A percentile compares a stretch with the other conserved stretches of the same genome.
These are phyloP conservation scores for Sphenodon punctatus DNA, from an alignment of 2,797 vertebrate genomes.

Conservation along the genomic window DNA sequence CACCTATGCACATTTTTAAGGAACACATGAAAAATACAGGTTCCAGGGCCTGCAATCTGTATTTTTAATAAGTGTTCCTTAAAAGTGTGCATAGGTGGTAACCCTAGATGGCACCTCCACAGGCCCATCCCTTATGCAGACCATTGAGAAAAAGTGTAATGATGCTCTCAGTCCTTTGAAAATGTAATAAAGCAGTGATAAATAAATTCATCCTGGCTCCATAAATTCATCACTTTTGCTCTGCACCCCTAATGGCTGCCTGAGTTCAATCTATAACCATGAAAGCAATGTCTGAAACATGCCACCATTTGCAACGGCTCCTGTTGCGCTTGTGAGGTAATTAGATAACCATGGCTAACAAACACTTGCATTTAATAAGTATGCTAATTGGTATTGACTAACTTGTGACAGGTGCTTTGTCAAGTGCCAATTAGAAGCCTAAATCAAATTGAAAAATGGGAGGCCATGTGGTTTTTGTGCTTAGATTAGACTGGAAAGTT, in stretches of 20 bases:
- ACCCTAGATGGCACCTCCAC: neutral
- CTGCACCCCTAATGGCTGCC: neutral
- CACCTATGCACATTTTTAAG: too few relatives aligned
- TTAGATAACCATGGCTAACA: slow-evolving; percentile 39
- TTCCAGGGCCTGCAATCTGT: too few relatives aligned
- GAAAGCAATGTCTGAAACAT: rapidly evolving
- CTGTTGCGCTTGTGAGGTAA: slow-evolving; percentile 12
- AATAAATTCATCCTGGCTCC: neutral
- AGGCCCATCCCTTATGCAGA: neutral
- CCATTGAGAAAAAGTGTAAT: rapidly evolving
- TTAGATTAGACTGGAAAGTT: neutral
- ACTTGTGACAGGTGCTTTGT: slow-evolving; percentile 28
- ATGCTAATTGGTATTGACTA: slow-evolving; percentile 69
- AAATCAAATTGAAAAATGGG: neutral
- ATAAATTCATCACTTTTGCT: neutral
- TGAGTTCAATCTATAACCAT: neutral
- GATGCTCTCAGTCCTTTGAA: neutral
- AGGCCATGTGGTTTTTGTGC: neutral
- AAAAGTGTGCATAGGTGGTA: too few relatives aligned
- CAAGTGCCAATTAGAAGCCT: slow-evolving; percentile 37
- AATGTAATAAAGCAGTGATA: neutral
- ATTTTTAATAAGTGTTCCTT: too few relatives aligned
- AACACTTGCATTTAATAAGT: slow-evolving; percentile 31
- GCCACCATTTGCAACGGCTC: neutral
- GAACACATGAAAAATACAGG: too few relatives aligned